These are phyloP conservation scores for Macropus fuliginosus DNA, from an alignment of 2,797 vertebrate species.

Conservation along the genomic window DNA sequence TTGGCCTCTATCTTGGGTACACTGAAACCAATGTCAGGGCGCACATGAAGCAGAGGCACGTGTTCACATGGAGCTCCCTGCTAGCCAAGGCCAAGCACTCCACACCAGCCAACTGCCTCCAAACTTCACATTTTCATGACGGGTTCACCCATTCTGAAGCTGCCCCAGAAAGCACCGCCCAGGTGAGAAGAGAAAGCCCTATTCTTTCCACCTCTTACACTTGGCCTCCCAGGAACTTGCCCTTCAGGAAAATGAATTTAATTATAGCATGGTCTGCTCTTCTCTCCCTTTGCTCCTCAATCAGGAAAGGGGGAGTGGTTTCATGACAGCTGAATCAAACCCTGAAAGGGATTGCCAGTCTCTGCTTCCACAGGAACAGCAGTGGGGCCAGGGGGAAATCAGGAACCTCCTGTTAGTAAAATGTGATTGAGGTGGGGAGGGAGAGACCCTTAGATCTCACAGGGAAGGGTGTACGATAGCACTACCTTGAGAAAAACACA, in stretches of 20 bases:
- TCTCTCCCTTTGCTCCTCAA: not conserved
- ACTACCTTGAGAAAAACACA: not conserved
- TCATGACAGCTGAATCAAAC: not conserved
- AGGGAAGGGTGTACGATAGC: too few species aligned
- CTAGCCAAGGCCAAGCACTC: not conserved
- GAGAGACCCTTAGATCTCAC: not conserved
- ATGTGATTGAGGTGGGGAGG: not conserved
- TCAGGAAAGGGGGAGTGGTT: not conserved
- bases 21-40: not conserved
- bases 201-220: not conserved
- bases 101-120: not conserved
- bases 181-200: not conserved
- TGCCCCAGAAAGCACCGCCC: not conserved
- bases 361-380: not conserved
- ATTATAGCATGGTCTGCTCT: not conserved
- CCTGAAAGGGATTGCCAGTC: not conserved
- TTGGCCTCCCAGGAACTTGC: not conserved
- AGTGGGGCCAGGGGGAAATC: not conserved
- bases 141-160: not conserved
- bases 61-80: not conserved
- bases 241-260: not conserved
- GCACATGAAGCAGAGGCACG: not conserved
- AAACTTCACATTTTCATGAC: not conserved
- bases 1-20: constrained; percentile 1
- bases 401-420: not conserved